Conservation (phyloP, 2,888 invertebrate genomes). For the Syritta pipiens region DNA sequence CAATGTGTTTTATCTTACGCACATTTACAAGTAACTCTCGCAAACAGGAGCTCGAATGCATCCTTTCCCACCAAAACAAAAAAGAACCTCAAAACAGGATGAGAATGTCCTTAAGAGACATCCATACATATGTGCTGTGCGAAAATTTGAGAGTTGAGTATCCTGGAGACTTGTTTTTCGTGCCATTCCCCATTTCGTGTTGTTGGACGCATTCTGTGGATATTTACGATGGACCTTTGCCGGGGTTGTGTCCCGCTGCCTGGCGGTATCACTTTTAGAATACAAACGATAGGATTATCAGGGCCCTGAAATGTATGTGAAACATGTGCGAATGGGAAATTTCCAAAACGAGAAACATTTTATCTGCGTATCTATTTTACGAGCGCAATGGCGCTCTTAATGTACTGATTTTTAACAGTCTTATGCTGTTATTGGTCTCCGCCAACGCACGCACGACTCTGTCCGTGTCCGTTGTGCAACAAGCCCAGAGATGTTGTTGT, state of each 20-base stretch:
- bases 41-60: constrained; percentile 25
- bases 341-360: constrained; percentile 60
- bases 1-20: constrained; percentile 59
- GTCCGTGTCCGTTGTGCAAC: constrained; percentile 27
- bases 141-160: constrained; percentile 50
- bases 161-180: constrained; percentile 23
- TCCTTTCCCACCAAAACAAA: constrained; percentile 4
- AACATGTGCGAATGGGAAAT: constrained; percentile 67
- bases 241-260: constrained; percentile 40
- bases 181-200: constrained; percentile 15
- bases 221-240: constrained; percentile 62
- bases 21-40: constrained; percentile 54
- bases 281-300: constrained; percentile 68
- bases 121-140: constrained; percentile 6
- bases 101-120: constrained; percentile 34
- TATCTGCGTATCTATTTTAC: constrained; percentile 69
- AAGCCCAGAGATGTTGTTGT: constrained; percentile 10
- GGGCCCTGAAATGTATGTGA: constrained; percentile 54
- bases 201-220: not conserved
- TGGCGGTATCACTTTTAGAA: constrained; percentile 54
- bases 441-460: constrained; percentile 8
- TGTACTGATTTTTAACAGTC: constrained; percentile 68
- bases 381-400: constrained; percentile 60
- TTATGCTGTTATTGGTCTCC: constrained; percentile 36
- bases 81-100: no score